Percentiles rank a stretch among this genome's conserved stretches.
phyloP scores from a whole-genome alignment of 2,113 vertebrate species.

The Lampris megalopsis region DNA sequence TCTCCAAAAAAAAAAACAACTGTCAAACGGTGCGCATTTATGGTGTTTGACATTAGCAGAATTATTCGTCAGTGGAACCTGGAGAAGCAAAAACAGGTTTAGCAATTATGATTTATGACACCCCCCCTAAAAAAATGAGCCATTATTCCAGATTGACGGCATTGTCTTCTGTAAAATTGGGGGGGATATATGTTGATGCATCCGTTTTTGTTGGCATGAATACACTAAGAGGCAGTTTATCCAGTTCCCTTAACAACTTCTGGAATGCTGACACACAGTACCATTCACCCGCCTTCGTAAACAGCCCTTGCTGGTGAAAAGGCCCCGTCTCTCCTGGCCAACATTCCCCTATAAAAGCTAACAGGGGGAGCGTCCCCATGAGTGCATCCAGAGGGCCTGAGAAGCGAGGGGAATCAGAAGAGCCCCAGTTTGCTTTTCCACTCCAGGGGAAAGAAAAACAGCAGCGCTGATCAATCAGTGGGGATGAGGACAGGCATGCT shows the following conservation, averaged over 20 bases:
- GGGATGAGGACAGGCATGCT: conserved; percentile 72
- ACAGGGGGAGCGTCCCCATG: conserved; percentile 40
- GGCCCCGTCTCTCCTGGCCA: conserved; percentile 58
- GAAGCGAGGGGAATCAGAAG: conserved; percentile 56
- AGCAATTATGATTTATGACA: conserved; percentile 59
- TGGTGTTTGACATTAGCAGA: conserved; percentile 10
- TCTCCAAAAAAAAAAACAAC: background rate
- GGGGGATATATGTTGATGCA: conserved; percentile 44
- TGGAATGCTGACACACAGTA: conserved; percentile 66
- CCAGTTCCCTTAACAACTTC: conserved; percentile 65
- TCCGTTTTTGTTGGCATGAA: conserved; percentile 56
- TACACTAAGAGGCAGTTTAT: conserved; percentile 53
- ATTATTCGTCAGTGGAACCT: conserved; percentile 39
- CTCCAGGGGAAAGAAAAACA: conserved; percentile 74
- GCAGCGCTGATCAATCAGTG: conserved; percentile 64
- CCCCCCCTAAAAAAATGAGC: conserved; percentile 32
- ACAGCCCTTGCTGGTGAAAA: conserved; percentile 61
- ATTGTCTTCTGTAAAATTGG: conserved; percentile 42
- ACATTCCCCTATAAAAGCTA: conserved; percentile 60
- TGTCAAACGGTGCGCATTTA: conserved; percentile 38
- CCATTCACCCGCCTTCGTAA: conserved; percentile 64
- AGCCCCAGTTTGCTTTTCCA: conserved; percentile 72
- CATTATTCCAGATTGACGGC: conserved; percentile 23
- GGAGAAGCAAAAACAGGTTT: conserved; percentile 18
- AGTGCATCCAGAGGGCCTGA: conserved; percentile 46